phyloP scores from a whole-genome alignment of 1,140 invertebrate species.

The Cephus cinctus region DNA sequence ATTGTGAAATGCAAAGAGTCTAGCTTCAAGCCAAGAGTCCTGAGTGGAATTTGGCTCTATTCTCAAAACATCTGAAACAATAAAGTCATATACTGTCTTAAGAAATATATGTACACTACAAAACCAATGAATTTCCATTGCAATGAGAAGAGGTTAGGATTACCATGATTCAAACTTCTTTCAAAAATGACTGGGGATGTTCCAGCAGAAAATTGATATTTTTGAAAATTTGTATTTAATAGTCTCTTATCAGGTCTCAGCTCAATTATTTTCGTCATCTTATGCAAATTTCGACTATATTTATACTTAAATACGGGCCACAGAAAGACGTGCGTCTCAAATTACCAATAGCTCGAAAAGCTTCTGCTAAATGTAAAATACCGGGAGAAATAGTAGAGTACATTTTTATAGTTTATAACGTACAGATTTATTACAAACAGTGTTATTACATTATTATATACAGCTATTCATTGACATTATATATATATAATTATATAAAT shows the following conservation, averaged over 20 bases:
- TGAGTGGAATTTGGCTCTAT: conserved; percentile 37
- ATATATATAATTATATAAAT: conserved; percentile 13
- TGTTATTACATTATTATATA: conserved; percentile 11
- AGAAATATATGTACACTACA: neutral
- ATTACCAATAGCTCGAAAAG: conserved; percentile 2
- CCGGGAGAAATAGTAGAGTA: neutral
- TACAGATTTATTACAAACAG: conserved; percentile 18
- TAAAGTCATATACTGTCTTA: neutral
- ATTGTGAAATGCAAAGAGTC: conserved; percentile 51
- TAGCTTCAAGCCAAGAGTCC: conserved; percentile 46
- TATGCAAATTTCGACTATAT: conserved; percentile 3
- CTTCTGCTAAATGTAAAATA: conserved; percentile 3
- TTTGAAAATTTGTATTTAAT: conserved; percentile 44
- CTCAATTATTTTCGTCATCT: conserved; percentile 47
- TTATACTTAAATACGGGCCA: no score
- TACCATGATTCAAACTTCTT: conserved; percentile 32
- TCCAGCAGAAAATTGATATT: conserved; percentile 46
- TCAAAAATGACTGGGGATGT: conserved; percentile 26
- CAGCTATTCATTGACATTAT: conserved; percentile 10
- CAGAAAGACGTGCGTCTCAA: no score
- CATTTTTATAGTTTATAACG: conserved; percentile 9
- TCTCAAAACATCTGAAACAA: conserved; percentile 37
- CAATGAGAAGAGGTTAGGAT: conserved; percentile 14
- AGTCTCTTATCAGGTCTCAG: conserved; percentile 38
- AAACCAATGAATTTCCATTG: no score